A percentile compares a stretch with the other conserved stretches of the same genome.
These are phyloP conservation scores for Portunus trituberculatus DNA, from an alignment of 1,140 invertebrate genomes.

Conservation along the genomic window DNA sequence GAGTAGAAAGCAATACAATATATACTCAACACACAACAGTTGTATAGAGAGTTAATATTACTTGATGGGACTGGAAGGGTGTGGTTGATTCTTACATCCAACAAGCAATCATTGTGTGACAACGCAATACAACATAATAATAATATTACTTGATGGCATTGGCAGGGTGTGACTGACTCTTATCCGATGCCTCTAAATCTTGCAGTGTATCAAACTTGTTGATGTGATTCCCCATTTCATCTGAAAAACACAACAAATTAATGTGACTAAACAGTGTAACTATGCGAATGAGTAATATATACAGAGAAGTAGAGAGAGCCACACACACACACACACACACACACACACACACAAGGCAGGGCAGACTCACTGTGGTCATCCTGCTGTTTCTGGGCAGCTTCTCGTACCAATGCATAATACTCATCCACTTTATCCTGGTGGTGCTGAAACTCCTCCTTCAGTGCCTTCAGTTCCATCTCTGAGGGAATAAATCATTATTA, in stretches of 20 bases:
- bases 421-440: conserved; percentile 96
- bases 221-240: conserved; percentile 59
- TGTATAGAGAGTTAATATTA: too few species aligned
- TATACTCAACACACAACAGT: too few species aligned
- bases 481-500: conserved; percentile 78
- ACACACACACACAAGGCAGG: neutral
- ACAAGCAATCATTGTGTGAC: too few species aligned
- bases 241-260: conserved; percentile 32
- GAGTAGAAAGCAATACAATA: too few species aligned
- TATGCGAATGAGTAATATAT: too few species aligned
- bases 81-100: too few species aligned
- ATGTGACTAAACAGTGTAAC: neutral
- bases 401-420: conserved; percentile 89
- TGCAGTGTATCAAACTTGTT: conserved; percentile 51
- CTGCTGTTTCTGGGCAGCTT: conserved; percentile 79
- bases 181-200: conserved; percentile 54
- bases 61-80: neutral
- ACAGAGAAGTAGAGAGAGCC: neutral
- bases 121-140: too few species aligned
- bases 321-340: neutral
- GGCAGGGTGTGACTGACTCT: conserved; percentile 7
- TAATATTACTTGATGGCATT: conserved; percentile 56
- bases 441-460: conserved; percentile 94
- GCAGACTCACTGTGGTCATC: conserved; percentile 51
- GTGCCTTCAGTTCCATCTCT: conserved; percentile 89